These are phyloP conservation scores for Zaprionus taronus DNA, from an alignment of 1,140 invertebrate genomes.

Conservation along the genomic window DNA sequence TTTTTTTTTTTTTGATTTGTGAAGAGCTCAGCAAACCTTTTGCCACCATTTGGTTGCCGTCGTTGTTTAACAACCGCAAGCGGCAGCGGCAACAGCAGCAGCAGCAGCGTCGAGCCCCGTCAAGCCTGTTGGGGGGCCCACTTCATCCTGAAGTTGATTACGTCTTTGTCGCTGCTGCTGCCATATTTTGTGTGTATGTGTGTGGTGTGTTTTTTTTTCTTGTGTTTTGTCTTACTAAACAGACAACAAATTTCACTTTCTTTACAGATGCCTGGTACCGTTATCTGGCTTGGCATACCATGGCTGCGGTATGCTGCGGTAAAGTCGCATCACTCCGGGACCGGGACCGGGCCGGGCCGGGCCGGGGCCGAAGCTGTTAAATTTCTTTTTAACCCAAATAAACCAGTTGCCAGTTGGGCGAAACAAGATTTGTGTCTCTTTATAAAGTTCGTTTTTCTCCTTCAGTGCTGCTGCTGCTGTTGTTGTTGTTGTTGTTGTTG, in stretches of 20 bases:
- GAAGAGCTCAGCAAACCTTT: constrained; percentile 66
- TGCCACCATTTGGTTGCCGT: constrained; percentile 47
- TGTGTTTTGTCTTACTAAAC: constrained; percentile 29
- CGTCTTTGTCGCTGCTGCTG: constrained; percentile 56
- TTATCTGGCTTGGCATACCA: constrained; percentile 38
- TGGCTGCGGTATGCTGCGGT: constrained; percentile 5
- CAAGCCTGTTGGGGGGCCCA: constrained; percentile 68
- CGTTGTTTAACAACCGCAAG: constrained; percentile 50
- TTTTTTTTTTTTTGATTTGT: constrained; percentile 21
- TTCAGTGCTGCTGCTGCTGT: constrained; percentile 10
- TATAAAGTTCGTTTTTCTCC: constrained; percentile 29
- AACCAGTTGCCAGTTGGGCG: constrained; percentile 59
- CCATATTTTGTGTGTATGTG: constrained; percentile 39
- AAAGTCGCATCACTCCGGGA: constrained; percentile 38
- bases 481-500: constrained; percentile 26
- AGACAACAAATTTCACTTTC: constrained; percentile 72
- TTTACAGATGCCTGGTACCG: constrained; percentile 64
- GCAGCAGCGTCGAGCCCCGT: constrained; percentile 44
- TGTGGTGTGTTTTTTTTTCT: constrained; percentile 22
- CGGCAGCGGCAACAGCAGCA: background rate
- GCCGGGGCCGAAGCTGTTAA: constrained; percentile 31
- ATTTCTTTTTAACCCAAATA: constrained; percentile 82
- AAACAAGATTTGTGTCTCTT: constrained; percentile 54
- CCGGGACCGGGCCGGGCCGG: too few species aligned
- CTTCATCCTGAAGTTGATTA: constrained; percentile 83